Evolutionary conservation across 1,140 invertebrate species (phyloP), one percentile per base, ranked within the genome.

Genomic region (Listronotus oregonensis): DNA sequence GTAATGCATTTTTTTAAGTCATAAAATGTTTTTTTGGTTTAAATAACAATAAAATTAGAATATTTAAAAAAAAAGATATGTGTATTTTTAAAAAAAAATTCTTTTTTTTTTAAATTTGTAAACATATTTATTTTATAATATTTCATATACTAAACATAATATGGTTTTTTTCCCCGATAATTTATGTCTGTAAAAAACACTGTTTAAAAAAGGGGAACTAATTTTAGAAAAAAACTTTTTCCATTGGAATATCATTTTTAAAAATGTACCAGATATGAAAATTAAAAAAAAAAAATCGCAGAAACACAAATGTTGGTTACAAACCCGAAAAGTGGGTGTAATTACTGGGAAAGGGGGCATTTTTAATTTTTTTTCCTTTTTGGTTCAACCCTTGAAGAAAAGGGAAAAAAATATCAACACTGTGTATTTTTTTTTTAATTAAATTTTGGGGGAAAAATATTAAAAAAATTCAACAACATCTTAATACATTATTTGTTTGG

Each of bases 301-400:
- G 88, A 95, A 74, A 99, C 98, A 0, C 97, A 99, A 81, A 98
- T 99, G 89, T 85, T 99, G 15, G 93, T 99, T 3, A 97, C 96
- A 0, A 99, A 97, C 0, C 98, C 98, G 0, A 82, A 99, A 99
- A 78, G 99, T 97, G 97, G 98, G 99, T 81, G 96, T 99, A 11
- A 94, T 99, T 1, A 99, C 97, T 0, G 82, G 98, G 60, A 99
- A 99, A 82, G 78, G 78, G 37, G 71, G n/a, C n/a, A n/a, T n/a
- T n/a, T n/a, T n/a, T n/a, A n/a, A n/a, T n/a, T n/a, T 27, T 27
- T 27, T 27, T 27, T n/a, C n/a, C n/a, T n/a, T 27, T 27, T 5
- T 27, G 5, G 21, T 27, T 27, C 5, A 27, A 27, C 5, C 21
- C 5, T 27, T 1, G 21, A 1, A 27, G 21, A 27, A 5, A 27